These are phyloP conservation scores for Palythoa heliodiscus DNA, from an alignment of 92 coral and sea anemone genomes.

Conservation along the genomic window DNA sequence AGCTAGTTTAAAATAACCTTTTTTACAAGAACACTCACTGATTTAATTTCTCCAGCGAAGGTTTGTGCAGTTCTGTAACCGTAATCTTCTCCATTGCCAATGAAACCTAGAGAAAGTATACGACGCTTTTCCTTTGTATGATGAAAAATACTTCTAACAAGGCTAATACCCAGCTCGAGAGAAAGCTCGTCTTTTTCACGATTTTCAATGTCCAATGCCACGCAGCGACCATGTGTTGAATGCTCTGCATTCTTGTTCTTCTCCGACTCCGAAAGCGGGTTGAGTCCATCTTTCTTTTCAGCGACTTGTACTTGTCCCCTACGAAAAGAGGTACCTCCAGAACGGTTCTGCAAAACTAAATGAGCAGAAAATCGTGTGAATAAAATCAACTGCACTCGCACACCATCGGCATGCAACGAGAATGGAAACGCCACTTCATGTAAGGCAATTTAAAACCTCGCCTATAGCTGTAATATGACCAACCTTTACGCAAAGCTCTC, in stretches of 20 bases:
- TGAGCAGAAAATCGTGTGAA: background rate
- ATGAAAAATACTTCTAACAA: slow-evolving; percentile 56
- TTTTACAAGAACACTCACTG: slow-evolving; percentile 54
- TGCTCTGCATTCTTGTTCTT: background rate
- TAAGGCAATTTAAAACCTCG: background rate
- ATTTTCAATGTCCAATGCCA: slow-evolving; percentile 36
- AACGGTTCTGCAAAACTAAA: slow-evolving; percentile 40
- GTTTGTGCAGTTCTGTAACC: slow-evolving; percentile 47
- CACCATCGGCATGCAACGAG: background rate
- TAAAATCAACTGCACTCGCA: background rate
- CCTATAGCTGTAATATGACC: background rate
- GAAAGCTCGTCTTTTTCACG: slow-evolving; percentile 9
- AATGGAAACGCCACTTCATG: background rate
- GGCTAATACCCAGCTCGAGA: slow-evolving; percentile 59
- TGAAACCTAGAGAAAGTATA: slow-evolving; percentile 30
- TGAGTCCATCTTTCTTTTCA: slow-evolving; percentile 76
- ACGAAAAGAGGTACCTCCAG: slow-evolving; percentile 67
- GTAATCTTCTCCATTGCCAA: slow-evolving; percentile 59
- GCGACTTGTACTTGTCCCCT: slow-evolving; percentile 80
- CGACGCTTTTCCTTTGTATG: slow-evolving; percentile 40
- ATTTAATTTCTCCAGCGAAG: slow-evolving; percentile 59
- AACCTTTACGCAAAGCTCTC: slow-evolving; percentile 66
- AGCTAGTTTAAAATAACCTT: background rate
- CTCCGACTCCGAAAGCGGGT: slow-evolving; percentile 29
- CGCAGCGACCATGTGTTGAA: slow-evolving; percentile 7